These are phyloP conservation scores for Diorhabda elongata DNA, from an alignment of 1,140 invertebrate genomes.

Conservation along the genomic window DNA sequence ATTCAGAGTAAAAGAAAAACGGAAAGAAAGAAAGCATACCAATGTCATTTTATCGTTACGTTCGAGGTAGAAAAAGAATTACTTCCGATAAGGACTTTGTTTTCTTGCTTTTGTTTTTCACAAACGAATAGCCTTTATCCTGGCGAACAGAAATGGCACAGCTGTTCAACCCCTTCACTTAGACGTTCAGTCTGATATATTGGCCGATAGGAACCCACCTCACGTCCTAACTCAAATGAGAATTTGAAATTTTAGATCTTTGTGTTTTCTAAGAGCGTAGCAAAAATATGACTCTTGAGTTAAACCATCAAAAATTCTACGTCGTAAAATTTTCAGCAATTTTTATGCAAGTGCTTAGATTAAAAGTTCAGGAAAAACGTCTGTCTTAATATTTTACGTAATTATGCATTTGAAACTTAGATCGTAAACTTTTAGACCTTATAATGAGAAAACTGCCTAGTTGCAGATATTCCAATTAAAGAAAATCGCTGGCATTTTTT, in stretches of 20 bases:
- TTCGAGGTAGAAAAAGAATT: conserved; percentile 1
- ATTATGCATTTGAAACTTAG: too few species aligned
- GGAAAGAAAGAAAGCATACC: not conserved
- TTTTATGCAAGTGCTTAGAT: not conserved
- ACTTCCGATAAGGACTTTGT: conserved; percentile 15
- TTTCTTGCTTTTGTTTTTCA: conserved; percentile 15
- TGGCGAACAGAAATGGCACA: not conserved
- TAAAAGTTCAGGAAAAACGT: not conserved
- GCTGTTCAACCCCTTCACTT: conserved; percentile 15
- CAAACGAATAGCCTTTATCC: not conserved
- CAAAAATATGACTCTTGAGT: conserved; percentile 10
- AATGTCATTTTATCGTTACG: not conserved
- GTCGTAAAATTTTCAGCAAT: conserved; percentile 10
- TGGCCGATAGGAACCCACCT: conserved; percentile 6
- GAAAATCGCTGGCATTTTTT: too few species aligned
- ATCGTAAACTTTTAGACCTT: too few species aligned
- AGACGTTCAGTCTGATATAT: conserved; percentile 6
- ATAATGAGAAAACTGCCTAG: too few species aligned
- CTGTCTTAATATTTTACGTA: too few species aligned
- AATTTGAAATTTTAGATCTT: conserved; percentile 14
- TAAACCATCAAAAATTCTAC: not conserved
- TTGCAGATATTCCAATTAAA: too few species aligned
- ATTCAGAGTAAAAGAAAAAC: not conserved
- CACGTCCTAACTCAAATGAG: conserved; percentile 13
- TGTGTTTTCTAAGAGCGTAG: conserved; percentile 12